Base-by-base conservation (phyloP, 2,888 invertebrate species). In the Hermaeophaga mercurialis region DNA sequence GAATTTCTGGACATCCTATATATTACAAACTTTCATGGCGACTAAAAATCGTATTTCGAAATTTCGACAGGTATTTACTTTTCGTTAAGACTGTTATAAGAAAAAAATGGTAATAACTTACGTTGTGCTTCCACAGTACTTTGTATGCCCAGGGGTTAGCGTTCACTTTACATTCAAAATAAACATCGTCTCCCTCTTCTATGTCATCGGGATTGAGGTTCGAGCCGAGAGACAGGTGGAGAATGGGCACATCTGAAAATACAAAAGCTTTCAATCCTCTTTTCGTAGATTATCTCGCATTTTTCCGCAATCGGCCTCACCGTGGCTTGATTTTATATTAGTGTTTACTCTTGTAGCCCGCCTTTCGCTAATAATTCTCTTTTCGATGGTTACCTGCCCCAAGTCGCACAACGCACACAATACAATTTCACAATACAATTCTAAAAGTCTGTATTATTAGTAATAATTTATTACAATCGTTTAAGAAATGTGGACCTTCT, bases 71-170 rank as follows among this genome's bases (percentile, higher is more conserved):
- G n/a, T n/a, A n/a, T n/a, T n/a, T n/a, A n/a, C n/a, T n/a, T n/a
- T n/a, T n/a, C n/a, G 22, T 22, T 22, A 22, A 28, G 9, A 28
- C 9, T 6, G 9, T 9, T 12, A 31, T 11, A 31, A 31, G 9
- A 31, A 31, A 31, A 31, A 31, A 7, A 28, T 28, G 9, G n/a
- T 9, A 28, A 28, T n/a, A 62, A 86, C 89, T 88, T 80, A 90
- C 90, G 77, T 89, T 88, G 77, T 89, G 89, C 69, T 85, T 86
- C 90, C 90, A 90, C 58, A 89, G 81, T 68, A 90, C 88, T 81
- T 89, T 89, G 77, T 90, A 88, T 68, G 89, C 87, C 75, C 80
- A 81, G 9, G 90, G 90, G 80, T 90, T 90, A 64, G 90, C 86
- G 73, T 85, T 82, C 68, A 90, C 86, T 78, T 87, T 86, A 79